phyloP scores from a whole-genome alignment of 2,888 invertebrate genomes.

The Peribatodes rhomboidaria region DNA sequence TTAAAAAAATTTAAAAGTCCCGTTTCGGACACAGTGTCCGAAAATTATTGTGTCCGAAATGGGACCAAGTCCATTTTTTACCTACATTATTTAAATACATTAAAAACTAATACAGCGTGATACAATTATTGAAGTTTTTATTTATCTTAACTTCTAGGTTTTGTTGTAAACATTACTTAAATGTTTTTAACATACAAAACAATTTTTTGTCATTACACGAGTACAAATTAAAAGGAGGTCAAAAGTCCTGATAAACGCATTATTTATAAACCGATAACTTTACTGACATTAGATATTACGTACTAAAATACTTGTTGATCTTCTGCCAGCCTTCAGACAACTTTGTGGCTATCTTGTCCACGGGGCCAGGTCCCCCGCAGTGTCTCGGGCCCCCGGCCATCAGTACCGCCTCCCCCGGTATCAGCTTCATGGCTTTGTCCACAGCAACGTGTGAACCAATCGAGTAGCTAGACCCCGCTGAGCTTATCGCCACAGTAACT shows the following conservation, averaged over 20 bases:
- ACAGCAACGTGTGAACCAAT: conserved; percentile 64
- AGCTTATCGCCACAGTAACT: conserved; percentile 74
- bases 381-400: conserved; percentile 74
- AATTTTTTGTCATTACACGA: too few relatives aligned
- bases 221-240: background rate
- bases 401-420: conserved; percentile 71
- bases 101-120: too few relatives aligned
- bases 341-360: conserved; percentile 79
- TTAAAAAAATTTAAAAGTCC: too few relatives aligned
- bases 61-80: too few relatives aligned
- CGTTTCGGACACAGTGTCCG: too few relatives aligned
- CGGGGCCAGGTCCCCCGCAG: conserved; percentile 80
- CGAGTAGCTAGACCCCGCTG: conserved; percentile 69
- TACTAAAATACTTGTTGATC: conserved; percentile 80
- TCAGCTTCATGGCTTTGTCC: conserved; percentile 67
- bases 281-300: conserved; percentile 44
- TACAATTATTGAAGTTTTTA: too few relatives aligned
- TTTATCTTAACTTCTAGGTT: too few relatives aligned
- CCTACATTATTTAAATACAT: too few relatives aligned
- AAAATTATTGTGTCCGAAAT: too few relatives aligned
- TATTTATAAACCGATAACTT: conserved; percentile 1
- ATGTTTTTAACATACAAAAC: too few relatives aligned
- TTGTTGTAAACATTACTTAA: too few relatives aligned
- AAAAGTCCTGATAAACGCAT: background rate
- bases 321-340: conserved; percentile 82